phyloP scores from a whole-genome alignment of 2,888 invertebrate genomes.

The Acanthopleura granulata region DNA sequence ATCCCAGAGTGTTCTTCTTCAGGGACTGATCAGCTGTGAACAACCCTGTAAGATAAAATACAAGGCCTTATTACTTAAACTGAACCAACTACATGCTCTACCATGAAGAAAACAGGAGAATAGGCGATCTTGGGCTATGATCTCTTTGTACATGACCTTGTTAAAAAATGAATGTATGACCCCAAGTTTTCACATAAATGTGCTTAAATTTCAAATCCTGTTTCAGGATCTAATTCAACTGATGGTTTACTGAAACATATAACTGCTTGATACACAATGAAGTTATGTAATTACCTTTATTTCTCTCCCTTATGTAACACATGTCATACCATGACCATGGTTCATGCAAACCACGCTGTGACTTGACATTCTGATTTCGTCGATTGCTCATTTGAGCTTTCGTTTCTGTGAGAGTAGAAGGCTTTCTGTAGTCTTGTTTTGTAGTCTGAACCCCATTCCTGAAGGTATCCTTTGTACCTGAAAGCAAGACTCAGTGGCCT shows the following conservation, averaged over 20 bases:
- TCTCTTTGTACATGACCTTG: too few relatives aligned
- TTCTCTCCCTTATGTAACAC: constrained; percentile 63
- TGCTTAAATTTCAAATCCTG: too few relatives aligned
- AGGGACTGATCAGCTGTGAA: constrained; percentile 68
- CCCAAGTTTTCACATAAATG: too few relatives aligned
- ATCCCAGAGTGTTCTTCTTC: constrained; percentile 56
- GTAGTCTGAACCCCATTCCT: constrained; percentile 61
- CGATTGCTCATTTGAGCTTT: constrained; percentile 30
- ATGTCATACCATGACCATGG: constrained; percentile 66
- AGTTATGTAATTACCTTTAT: constrained; percentile 50
- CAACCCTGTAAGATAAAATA: constrained; percentile 45
- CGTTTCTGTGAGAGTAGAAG: constrained; percentile 39
- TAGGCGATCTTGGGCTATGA: too few relatives aligned
- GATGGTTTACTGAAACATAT: neutral
- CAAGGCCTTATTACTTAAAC: too few relatives aligned
- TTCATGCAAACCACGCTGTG: constrained; percentile 60
- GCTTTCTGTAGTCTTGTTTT: constrained; percentile 48
- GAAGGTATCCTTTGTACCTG: constrained; percentile 37
- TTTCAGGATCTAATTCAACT: too few relatives aligned
- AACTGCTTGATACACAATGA: neutral
- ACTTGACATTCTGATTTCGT: constrained; percentile 46
- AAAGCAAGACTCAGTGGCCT: neutral
- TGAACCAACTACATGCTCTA: too few relatives aligned
- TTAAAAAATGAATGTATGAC: too few relatives aligned
- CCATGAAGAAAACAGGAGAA: too few relatives aligned